A percentile compares a stretch with the other conserved stretches of the same genome.
These are phyloP conservation scores for Morpho achilles DNA, from an alignment of 2,888 invertebrate genomes.

Conservation along the genomic window DNA sequence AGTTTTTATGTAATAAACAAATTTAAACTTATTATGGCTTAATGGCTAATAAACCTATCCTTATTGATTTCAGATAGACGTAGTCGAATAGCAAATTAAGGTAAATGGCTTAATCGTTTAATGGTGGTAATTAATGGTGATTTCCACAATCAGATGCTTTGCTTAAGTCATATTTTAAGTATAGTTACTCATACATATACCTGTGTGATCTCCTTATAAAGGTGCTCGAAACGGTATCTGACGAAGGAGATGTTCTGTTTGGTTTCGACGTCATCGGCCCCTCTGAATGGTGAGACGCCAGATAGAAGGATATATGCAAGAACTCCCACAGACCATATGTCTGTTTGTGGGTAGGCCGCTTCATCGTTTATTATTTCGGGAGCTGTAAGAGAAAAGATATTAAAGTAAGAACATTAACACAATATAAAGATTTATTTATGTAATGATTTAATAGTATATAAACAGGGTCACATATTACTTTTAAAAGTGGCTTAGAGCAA, in stretches of 20 bases:
- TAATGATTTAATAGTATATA: too few species aligned
- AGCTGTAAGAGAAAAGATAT: slow-evolving; percentile 64
- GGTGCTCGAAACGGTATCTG: slow-evolving; percentile 93
- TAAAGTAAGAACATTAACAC: not conserved
- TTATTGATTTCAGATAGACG: slow-evolving; percentile 7
- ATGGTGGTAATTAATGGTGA: too few species aligned
- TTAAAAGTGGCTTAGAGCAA: too few species aligned
- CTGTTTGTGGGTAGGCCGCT: slow-evolving; percentile 92
- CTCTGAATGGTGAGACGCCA: slow-evolving; percentile 94
- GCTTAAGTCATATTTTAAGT: too few species aligned
- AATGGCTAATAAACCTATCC: not conserved
- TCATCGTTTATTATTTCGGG: slow-evolving; percentile 95
- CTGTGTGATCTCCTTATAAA: slow-evolving; percentile 96
- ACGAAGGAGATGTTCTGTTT: slow-evolving; percentile 95
- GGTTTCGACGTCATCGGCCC: slow-evolving; percentile 89
- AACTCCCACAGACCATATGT: slow-evolving; percentile 97
- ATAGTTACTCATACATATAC: slow-evolving; percentile 29
- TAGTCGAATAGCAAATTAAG: too few species aligned
- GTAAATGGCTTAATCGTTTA: too few species aligned
- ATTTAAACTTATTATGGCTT: too few species aligned
- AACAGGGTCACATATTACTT: too few species aligned
- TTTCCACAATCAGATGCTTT: too few species aligned
- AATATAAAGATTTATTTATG: too few species aligned
- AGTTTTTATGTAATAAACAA: too few species aligned
- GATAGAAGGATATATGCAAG: slow-evolving; percentile 95